Evolutionary conservation across 2,797 vertebrate genomes (phyloP), one percentile per base, ranked within the genome.

Genomic region (Melanotaenia parkinsoni): DNA sequence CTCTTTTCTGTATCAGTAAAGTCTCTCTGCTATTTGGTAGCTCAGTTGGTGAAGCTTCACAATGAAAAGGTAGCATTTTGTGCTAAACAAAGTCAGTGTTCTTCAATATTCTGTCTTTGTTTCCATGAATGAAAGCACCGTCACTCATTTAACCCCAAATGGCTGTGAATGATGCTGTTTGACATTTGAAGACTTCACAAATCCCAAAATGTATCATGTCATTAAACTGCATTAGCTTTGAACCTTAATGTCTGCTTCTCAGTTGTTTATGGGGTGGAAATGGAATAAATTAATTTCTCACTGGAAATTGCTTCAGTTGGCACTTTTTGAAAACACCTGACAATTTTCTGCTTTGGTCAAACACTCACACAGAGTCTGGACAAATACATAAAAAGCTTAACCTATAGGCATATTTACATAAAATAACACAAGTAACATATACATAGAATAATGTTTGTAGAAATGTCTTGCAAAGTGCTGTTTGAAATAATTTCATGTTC

Each of bases 21-120:
- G 43, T 45, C 1, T 20, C 37, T 45, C 7, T n/a, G 47, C 11
- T 67, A 63, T 75, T 71, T 86, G 76, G 63, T 79, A 73, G 33
- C 56, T 33, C 28, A 0, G 26, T 45, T 14, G 33, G 53, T 59
- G 63, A 63, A 1, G 11, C 38, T 74, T 81, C 71, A 63, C 85
- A 78, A n/a, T 18, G n/a, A 77, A 71, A 53, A 47, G 43, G 58
- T 67, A 51, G 64, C 56, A 57, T 26, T 58, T 12, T 76, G 60
- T 74, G 20, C 61, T 62, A 74, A 72, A 61, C 64, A 35, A 22
- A 28, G 53, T 77, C 59, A 35, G 45, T 62, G 28, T 67, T 70
- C 67, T 47, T 74, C 47, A 22, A 0, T 58, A 20, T 58, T 67
- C 51, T 62, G 53, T 72, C 40, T 74, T 58, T 70, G 57, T 72